phyloP scores from a whole-genome alignment of 2,888 invertebrate genomes.

The Folsomia candida region DNA sequence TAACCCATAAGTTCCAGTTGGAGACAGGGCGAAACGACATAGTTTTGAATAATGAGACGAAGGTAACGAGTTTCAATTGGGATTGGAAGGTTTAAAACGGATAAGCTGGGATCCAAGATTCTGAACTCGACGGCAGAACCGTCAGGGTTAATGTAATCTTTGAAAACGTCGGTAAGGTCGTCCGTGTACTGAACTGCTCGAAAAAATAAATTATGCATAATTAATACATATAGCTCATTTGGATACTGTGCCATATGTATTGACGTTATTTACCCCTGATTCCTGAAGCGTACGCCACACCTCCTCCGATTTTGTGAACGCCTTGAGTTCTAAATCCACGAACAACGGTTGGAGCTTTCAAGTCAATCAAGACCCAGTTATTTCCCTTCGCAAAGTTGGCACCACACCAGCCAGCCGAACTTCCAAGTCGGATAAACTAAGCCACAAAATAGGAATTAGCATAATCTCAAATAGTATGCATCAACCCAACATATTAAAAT shows the following conservation, averaged over 20 bases:
- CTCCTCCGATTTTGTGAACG: slow-evolving; percentile 76
- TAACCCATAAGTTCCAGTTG: slow-evolving; percentile 81
- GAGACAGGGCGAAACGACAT: slow-evolving; percentile 81
- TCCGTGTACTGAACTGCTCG: slow-evolving; percentile 73
- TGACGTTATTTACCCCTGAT: no score
- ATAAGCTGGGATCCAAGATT: slow-evolving; percentile 83
- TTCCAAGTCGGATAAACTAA: slow-evolving; percentile 71
- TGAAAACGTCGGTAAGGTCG: slow-evolving; percentile 81
- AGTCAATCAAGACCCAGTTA: slow-evolving; percentile 83
- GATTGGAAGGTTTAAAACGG: slow-evolving; percentile 82
- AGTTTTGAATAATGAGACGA: slow-evolving; percentile 81
- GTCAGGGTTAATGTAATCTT: slow-evolving; percentile 88
- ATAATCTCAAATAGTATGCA: no score
- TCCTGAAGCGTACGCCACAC: slow-evolving; percentile 83
- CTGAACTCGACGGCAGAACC: slow-evolving; percentile 90
- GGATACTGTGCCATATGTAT: slow-evolving; percentile 57
- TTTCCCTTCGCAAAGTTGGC: slow-evolving; percentile 78
- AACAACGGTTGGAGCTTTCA: slow-evolving; percentile 82
- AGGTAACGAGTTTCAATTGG: slow-evolving; percentile 88
- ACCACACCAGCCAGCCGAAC: slow-evolving; percentile 79
- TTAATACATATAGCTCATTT: not conserved
- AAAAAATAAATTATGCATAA: not conserved
- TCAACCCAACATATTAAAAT: no score
- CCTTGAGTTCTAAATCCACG: slow-evolving; percentile 89
- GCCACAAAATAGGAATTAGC: no score